Evolutionary conservation across 2,888 invertebrate species (phyloP).

Genomic region (Leptarthrus brevirostris): DNA sequence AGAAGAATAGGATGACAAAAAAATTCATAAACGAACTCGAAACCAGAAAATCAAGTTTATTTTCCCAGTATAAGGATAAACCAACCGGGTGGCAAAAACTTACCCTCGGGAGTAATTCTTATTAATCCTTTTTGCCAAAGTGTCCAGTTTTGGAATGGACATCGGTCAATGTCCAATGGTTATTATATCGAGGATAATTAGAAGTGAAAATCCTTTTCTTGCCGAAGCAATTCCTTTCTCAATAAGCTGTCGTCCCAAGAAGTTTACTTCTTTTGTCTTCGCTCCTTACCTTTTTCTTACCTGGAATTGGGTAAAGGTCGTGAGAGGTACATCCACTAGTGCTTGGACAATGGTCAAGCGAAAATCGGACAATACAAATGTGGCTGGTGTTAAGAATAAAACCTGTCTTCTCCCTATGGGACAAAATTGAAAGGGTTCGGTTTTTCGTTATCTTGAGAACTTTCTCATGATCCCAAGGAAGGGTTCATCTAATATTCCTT

Average conservation of each 20-base stretch:
- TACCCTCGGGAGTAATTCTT: constrained; percentile 19
- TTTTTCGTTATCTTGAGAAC: background rate
- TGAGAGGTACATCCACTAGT: background rate
- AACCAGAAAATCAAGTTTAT: constrained; percentile 47
- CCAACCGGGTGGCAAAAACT: constrained; percentile 15
- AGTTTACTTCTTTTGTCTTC: background rate
- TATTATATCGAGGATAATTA: constrained; percentile 39
- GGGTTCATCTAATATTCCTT: no score
- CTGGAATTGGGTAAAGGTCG: background rate
- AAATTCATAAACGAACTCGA: no score
- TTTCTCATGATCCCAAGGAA: background rate
- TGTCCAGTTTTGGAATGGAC: constrained; percentile 37
- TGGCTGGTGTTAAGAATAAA: background rate
- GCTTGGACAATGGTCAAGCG: constrained; percentile 39
- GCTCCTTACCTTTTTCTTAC: background rate
- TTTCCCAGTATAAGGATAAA: constrained; percentile 29
- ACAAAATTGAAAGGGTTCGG: background rate
- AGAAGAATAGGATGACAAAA: no score
- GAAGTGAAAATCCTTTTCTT: constrained; percentile 46
- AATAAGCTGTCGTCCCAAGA: constrained; percentile 11
- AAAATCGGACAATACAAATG: background rate
- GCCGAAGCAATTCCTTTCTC: background rate
- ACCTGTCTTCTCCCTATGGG: background rate
- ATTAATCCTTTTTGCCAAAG: constrained; percentile 23
- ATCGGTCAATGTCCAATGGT: constrained; percentile 36